Base-by-base conservation (phyloP, 2,797 vertebrate genomes). In the Tadarida brasiliensis region DNA sequence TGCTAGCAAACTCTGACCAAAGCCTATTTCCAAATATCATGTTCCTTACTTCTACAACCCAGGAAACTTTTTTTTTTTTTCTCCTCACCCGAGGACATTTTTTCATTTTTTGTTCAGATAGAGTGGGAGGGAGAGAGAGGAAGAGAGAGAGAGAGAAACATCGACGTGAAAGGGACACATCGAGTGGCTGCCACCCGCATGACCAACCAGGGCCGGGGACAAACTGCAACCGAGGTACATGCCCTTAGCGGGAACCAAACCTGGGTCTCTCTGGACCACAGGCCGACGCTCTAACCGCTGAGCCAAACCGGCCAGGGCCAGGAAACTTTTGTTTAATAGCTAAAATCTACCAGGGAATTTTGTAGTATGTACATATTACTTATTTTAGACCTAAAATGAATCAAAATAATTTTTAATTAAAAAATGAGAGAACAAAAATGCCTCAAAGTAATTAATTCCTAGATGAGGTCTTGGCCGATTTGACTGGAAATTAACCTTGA, bases 381-480 rank as follows among this genome's bases (percentile, higher is more conserved):
- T 85, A 80, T 30, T 84, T 91, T n/a, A 84, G 24, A 63, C 1
- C 26, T 89, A 85, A 85, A 39, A 61, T 61, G 26, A 92, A 59
- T 77, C 16, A 78, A 84, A 96, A 78, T 82, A 87, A 87, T 54
- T 61, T 51, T 61, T 68, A 82, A 74, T 56, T 30, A 65, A 91
- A 95, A 95, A 61, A 35, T 54, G 30, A 77, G 16, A 80, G 59
- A 68, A 88, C 63, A 76, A 91, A 86, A 91, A 65, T 54, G 4
- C 7, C 56, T 84, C 22, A 77, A 56, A 84, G 24, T 71, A 57
- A 90, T 77, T n/a, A 90, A 81, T 59, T 88, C 35, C 84, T 63
- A 63, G 51, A 85, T n/a, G 11, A 81, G 14, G 47, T 88, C 26
- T 12, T 86, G 19, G 49, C 8, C 39, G 71, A 67, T 78, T 12